These are phyloP conservation scores for Furcifer pardalis DNA, from an alignment of 2,797 vertebrate genomes.

Conservation along the genomic window DNA sequence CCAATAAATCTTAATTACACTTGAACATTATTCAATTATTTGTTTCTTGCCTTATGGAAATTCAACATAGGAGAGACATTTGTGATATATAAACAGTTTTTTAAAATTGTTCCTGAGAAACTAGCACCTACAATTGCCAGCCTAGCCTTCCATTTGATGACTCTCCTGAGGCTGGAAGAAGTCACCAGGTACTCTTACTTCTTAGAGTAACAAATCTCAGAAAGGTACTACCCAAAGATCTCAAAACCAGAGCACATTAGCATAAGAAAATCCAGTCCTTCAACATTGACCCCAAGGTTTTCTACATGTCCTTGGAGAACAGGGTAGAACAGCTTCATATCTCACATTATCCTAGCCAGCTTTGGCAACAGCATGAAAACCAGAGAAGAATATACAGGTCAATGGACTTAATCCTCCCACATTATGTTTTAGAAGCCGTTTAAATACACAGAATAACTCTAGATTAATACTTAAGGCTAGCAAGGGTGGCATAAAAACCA, in stretches of 20 bases:
- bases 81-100: no score
- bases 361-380: constrained; percentile 60
- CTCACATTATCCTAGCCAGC: constrained; percentile 59
- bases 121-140: not conserved
- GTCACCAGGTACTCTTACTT: not conserved
- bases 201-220: not conserved
- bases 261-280: not conserved
- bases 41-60: no score
- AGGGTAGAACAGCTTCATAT: constrained; percentile 51
- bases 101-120: no score
- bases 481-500: constrained; percentile 72
- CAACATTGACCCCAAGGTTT: not conserved
- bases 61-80: no score
- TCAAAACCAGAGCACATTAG: not conserved
- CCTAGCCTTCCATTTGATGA: not conserved
- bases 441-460: constrained; percentile 55
- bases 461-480: constrained; percentile 69
- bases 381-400: constrained; percentile 43
- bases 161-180: not conserved
- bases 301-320: constrained; percentile 26
- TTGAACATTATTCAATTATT: no score
- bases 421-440: constrained; percentile 66
- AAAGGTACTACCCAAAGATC: not conserved
- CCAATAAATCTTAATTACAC: no score
- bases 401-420: constrained; percentile 65